A percentile compares a stretch with the other conserved stretches of the same genome.
phyloP scores from a whole-genome alignment of 2,797 vertebrate genomes.

The Distichodus sexfasciatus region DNA sequence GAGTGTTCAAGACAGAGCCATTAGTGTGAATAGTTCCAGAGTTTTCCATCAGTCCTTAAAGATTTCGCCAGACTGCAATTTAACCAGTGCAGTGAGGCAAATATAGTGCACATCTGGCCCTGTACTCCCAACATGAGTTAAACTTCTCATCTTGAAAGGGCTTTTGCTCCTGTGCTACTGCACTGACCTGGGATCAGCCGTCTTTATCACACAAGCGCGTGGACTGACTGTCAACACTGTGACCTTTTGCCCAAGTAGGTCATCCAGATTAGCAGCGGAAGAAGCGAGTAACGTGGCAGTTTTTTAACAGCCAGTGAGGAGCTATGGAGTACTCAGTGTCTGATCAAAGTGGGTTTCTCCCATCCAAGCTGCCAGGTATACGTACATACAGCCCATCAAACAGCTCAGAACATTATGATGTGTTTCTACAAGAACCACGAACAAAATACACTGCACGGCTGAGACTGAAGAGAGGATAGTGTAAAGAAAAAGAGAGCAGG shows the following conservation, averaged over 20 bases:
- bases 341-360: too few species aligned
- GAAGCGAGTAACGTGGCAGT: neutral
- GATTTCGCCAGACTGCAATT: neutral
- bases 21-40: neutral
- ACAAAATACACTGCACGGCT: neutral
- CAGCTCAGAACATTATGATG: neutral
- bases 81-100: conserved; percentile 23
- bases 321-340: neutral
- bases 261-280: neutral
- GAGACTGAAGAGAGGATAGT: neutral
- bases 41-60: neutral
- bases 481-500: neutral
- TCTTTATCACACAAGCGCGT: neutral
- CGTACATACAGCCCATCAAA: too few species aligned
- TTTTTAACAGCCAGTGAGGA: neutral
- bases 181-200: neutral
- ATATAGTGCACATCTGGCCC: conserved; percentile 43
- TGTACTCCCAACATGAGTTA: neutral
- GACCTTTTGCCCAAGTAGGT: conserved; percentile 12
- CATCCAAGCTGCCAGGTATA: neutral
- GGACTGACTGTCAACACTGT: neutral
- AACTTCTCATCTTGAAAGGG: too few species aligned
- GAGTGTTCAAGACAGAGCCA: too few species aligned
- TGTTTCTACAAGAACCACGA: neutral
- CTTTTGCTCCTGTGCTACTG: too few species aligned